Conservation (phyloP, 2,797 vertebrate genomes). For the Ara ararauna region DNA sequence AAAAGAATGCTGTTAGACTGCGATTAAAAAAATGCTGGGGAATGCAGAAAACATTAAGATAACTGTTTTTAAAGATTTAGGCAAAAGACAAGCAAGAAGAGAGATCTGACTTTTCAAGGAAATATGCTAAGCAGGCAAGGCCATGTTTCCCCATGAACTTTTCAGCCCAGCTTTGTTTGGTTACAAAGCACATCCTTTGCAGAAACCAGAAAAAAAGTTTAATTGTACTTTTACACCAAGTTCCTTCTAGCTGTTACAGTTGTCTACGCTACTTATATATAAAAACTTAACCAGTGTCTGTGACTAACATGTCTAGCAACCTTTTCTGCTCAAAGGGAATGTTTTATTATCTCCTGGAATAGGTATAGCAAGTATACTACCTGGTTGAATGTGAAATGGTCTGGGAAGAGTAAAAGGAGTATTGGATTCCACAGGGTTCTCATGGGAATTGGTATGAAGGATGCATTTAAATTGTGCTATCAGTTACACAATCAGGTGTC, state of each 20-base stretch:
- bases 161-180: not conserved
- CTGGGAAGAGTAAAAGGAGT: not conserved
- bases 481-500: not conserved
- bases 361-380: not conserved
- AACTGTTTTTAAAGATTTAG: not conserved
- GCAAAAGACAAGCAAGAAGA: not conserved
- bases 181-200: not conserved
- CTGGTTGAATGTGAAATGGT: not conserved
- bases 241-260: not conserved
- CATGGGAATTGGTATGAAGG: not conserved
- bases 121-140: not conserved
- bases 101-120: not conserved
- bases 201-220: not conserved
- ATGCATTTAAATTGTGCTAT: not conserved
- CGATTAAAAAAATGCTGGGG: conserved; percentile 11
- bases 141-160: not conserved
- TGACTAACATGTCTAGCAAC: not conserved
- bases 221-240: not conserved
- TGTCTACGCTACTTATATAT: not conserved
- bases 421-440: not conserved
- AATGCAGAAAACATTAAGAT: not conserved
- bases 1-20: not conserved
- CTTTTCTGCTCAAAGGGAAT: not conserved
- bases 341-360: not conserved
- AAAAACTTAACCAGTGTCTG: not conserved